These are phyloP conservation scores for Spheniscus mendiculus DNA, from an alignment of 2,113 vertebrate species.

Conservation along the genomic window DNA sequence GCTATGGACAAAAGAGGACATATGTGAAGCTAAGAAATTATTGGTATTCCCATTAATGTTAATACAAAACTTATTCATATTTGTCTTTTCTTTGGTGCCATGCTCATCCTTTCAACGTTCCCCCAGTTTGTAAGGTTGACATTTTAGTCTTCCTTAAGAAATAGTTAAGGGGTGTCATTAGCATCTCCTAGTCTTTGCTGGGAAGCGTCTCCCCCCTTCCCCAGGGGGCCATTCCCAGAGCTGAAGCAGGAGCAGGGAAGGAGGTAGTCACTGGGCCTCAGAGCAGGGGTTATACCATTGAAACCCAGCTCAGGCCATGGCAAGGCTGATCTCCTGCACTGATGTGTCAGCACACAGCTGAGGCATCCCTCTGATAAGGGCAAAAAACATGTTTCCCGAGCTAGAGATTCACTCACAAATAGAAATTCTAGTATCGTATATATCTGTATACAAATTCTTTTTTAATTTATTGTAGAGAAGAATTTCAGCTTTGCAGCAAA, in stretches of 20 bases:
- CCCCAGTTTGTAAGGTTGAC: background rate
- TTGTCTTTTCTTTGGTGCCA: background rate
- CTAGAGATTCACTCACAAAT: background rate
- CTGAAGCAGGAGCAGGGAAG: background rate
- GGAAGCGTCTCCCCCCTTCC: fast-evolving
- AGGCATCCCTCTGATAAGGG: background rate
- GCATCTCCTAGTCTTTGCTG: background rate
- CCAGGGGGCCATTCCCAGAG: background rate
- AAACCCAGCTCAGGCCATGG: background rate
- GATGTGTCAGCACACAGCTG: background rate
- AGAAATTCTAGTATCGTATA: background rate
- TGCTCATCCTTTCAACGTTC: background rate
- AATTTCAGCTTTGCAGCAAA: background rate
- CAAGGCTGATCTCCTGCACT: background rate
- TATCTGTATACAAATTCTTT: background rate
- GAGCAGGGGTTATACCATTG: background rate
- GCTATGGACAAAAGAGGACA: background rate
- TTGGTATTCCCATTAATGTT: background rate
- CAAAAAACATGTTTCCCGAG: background rate
- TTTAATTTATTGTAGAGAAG: background rate
- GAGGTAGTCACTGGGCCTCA: background rate
- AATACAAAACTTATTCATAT: background rate
- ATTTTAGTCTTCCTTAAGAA: background rate
- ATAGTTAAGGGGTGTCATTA: background rate
- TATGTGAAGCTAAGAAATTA: background rate